These are phyloP conservation scores for Anoplius nigerrimus DNA, from an alignment of 2,888 invertebrate species.

Conservation along the genomic window DNA sequence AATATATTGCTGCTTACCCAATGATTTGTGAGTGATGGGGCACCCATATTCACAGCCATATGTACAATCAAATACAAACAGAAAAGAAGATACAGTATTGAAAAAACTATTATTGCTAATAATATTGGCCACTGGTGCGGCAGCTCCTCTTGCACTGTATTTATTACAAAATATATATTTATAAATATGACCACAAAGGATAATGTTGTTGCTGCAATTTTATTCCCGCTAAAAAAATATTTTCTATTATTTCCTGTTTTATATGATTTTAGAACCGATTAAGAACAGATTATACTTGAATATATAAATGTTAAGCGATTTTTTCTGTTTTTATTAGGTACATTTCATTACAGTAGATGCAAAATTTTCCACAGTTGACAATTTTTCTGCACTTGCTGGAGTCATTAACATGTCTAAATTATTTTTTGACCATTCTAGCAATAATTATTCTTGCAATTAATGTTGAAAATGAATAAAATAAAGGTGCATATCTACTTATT, in stretches of 20 bases:
- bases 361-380: too few relatives aligned
- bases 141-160: slow-evolving; percentile 77
- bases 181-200: slow-evolving; percentile 85
- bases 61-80: slow-evolving; percentile 85
- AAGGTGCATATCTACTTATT: too few relatives aligned
- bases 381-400: too few relatives aligned
- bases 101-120: slow-evolving; percentile 77
- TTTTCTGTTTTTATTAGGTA: too few relatives aligned
- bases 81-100: slow-evolving; percentile 83
- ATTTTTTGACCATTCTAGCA: too few relatives aligned
- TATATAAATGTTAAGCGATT: too few relatives aligned
- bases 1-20: slow-evolving; percentile 71
- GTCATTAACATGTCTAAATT: too few relatives aligned
- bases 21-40: slow-evolving; percentile 76
- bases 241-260: not conserved
- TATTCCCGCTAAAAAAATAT: slow-evolving; percentile 83
- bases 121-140: slow-evolving; percentile 74
- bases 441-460: too few relatives aligned
- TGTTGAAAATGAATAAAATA: too few relatives aligned
- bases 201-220: slow-evolving; percentile 81
- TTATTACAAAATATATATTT: slow-evolving; percentile 86
- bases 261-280: not conserved
- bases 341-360: too few relatives aligned
- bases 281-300: not conserved
- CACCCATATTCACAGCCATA: slow-evolving; percentile 83